Conservation (phyloP, 37 sponge, comb jelly and placozoan species). For the Agelas oroides region DNA sequence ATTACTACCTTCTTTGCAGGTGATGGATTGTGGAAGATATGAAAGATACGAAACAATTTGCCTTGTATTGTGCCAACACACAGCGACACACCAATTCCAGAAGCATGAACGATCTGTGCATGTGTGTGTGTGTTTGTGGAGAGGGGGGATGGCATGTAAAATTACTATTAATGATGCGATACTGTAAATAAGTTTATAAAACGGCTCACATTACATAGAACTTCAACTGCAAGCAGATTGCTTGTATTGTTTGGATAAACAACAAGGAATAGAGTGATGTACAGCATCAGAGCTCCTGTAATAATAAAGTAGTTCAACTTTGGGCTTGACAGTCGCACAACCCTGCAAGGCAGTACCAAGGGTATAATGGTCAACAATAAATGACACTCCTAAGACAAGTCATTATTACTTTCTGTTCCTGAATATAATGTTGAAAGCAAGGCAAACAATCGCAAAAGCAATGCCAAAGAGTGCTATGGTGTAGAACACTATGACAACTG, state of each 20-base stretch:
- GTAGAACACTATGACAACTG: background rate
- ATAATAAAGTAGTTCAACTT: constrained; percentile 4
- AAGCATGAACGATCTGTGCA: no score
- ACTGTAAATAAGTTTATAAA: background rate
- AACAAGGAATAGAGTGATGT: background rate
- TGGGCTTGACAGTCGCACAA: constrained; percentile 2
- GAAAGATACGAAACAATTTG: no score
- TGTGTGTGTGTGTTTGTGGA: no score
- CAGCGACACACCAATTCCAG: no score
- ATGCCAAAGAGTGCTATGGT: background rate
- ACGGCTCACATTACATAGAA: background rate
- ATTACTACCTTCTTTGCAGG: no score
- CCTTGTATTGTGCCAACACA: no score
- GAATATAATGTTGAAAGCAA: constrained; percentile 7
- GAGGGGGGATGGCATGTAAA: no score
- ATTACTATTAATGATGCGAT: no score
- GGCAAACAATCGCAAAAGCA: background rate
- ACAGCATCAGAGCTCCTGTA: background rate
- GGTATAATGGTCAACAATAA: no score
- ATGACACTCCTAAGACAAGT: no score
- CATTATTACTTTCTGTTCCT: constrained; percentile 1
- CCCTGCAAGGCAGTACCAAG: background rate
- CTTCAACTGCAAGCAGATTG: background rate
- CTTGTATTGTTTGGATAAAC: background rate
- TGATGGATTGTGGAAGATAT: no score